phyloP scores from a whole-genome alignment of 2,113 vertebrate species.

The Dascyllus trimaculatus region DNA sequence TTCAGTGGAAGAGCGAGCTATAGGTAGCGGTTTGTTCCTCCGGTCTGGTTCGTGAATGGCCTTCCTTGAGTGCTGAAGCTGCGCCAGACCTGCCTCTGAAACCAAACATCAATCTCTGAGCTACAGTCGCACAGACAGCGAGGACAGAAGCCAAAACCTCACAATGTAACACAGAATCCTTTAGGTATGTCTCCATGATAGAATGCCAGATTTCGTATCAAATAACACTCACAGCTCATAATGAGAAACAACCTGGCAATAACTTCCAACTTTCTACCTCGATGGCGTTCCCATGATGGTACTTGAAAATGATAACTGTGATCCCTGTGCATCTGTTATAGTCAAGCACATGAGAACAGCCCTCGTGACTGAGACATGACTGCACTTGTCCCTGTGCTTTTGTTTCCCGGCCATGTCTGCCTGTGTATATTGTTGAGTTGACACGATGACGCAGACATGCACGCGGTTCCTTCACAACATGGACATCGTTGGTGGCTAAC shows the following conservation, averaged over 20 bases:
- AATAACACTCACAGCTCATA: conserved; percentile 6
- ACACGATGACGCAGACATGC: conserved; percentile 20
- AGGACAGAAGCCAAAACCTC: conserved; percentile 23
- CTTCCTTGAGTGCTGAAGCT: conserved; percentile 38
- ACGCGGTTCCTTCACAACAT: conserved; percentile 40
- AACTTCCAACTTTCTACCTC: not conserved
- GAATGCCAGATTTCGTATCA: conserved; percentile 7
- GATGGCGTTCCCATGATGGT: not conserved
- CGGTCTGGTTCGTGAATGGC: conserved; percentile 13
- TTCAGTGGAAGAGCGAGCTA: conserved; percentile 12
- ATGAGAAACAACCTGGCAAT: not conserved
- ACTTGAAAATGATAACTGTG: conserved; percentile 2
- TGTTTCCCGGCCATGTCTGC: conserved; percentile 16
- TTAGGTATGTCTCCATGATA: not conserved
- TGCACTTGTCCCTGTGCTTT: not conserved
- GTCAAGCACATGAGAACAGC: not conserved
- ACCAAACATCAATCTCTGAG: conserved; percentile 56
- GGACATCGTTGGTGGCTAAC: conserved; percentile 43
- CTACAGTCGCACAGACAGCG: conserved; percentile 21
- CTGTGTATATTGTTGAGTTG: conserved; percentile 16
- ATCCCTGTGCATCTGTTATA: not conserved
- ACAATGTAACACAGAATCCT: conserved; percentile 16
- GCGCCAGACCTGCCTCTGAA: conserved; percentile 43
- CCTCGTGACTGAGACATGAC: not conserved
- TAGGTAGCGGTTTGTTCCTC: conserved; percentile 28